These are phyloP conservation scores for Meriones unguiculatus DNA, from an alignment of 2,113 vertebrate genomes.

Conservation along the genomic window DNA sequence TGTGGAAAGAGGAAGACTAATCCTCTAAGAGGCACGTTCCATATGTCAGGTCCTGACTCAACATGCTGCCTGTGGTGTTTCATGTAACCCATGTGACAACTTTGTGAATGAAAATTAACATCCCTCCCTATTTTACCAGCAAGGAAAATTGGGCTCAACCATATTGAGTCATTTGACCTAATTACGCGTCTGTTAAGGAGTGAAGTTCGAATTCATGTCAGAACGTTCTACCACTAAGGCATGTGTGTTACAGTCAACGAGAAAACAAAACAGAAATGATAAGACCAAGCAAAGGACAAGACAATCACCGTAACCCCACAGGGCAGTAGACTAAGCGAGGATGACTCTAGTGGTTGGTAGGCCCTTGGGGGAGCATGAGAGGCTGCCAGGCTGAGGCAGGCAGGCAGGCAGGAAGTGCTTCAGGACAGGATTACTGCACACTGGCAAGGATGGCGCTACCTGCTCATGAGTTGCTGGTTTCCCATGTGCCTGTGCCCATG, in stretches of 20 bases:
- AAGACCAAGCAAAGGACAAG: slow-evolving; percentile 10
- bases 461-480: neutral
- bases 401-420: slow-evolving; percentile 75
- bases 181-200: slow-evolving; percentile 36
- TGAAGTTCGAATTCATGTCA: slow-evolving; percentile 39
- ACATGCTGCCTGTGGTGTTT: neutral
- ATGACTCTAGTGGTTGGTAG: neutral
- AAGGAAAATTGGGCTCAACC: slow-evolving; percentile 43
- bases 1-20: slow-evolving; percentile 32
- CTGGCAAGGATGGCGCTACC: slow-evolving; percentile 1
- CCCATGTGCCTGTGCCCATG: slow-evolving; percentile 71
- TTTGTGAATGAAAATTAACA: slow-evolving; percentile 44
- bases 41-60: neutral
- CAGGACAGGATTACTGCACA: slow-evolving; percentile 74
- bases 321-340: neutral
- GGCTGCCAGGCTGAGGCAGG: slow-evolving; percentile 28
- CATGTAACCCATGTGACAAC: slow-evolving; percentile 12
- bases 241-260: neutral
- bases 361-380: neutral
- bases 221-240: neutral
- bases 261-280: neutral
- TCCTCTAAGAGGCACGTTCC: neutral
- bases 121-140: slow-evolving; percentile 33
- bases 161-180: slow-evolving; percentile 64
- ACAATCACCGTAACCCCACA: neutral